Evolutionary conservation across 1,140 invertebrate species (phyloP), one percentile per base, ranked within the genome.

Genomic region (Drosophila bocki): DNA sequence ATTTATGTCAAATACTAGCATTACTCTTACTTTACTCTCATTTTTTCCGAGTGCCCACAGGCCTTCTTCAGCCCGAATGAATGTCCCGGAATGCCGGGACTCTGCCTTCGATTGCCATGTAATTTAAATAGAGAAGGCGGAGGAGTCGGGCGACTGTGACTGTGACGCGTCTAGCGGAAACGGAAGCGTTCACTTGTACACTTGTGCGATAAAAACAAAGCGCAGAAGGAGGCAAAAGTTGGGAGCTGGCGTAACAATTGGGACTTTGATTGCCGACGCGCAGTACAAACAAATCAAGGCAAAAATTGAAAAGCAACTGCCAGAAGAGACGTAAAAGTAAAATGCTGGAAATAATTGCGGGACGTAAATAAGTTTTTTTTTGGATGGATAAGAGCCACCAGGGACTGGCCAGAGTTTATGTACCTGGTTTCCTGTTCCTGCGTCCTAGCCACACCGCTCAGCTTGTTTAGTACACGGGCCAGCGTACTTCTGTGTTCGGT

Each of bases 271-370:
- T 88, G 80, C 71, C 50, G 44, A 22, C 54, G 39, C 42, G 59
- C 50, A 41, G 75, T 48, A 64, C 56, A 77, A 87, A 80, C 76
- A 87, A 87, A 87, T 88, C 80, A 88, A 87, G 41, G 35, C 33
- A 70, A 59, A 88, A 81, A 85, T 77, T 84, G 61, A 79, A 61
- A 75, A 65, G 47, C 81, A 72, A 83, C 69, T 75, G 65, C 60
- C 70, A 67, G 33, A 37, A 45, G 48, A n/a, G 64, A 42, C 75
- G 65, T 79, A 76, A 87, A 82, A 82, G 64, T 77, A 82, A 86
- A 86, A 80, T 86, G 70, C 83, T 86, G 83, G 67, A 86, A 86
- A 80, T 87, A 86, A 86, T 87, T 86, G 83, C 80, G 83, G 51
- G 8, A 51, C 81, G 59, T 80, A 76, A 87, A 82, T 70, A 87